phyloP scores from a whole-genome alignment of 2,797 vertebrate genomes.

The Varecia variegata region DNA sequence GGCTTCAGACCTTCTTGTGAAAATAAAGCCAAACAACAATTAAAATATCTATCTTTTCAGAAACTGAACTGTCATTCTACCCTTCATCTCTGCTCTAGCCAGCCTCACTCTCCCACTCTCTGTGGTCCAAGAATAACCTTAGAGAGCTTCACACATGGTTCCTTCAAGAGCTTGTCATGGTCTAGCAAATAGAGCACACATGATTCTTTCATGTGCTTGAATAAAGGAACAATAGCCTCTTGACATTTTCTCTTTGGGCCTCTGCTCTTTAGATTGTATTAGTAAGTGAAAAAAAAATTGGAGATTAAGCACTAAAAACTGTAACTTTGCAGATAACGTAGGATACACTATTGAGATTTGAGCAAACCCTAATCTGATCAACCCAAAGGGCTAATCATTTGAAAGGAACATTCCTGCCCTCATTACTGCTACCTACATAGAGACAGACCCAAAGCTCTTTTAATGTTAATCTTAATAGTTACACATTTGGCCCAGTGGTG shows the following conservation, averaged over 20 bases:
- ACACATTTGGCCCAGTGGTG: neutral
- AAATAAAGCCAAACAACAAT: slow-evolving; percentile 36
- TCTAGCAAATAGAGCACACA: neutral
- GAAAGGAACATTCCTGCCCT: neutral
- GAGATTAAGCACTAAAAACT: neutral
- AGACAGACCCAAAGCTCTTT: slow-evolving; percentile 10
- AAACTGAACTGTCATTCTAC: neutral
- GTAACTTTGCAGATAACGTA: neutral
- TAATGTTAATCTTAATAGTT: neutral
- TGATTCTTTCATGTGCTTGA: neutral
- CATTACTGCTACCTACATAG: neutral
- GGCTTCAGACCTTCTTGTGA: neutral
- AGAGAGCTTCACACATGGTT: neutral
- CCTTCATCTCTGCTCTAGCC: neutral
- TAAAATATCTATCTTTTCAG: neutral
- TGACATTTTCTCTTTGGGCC: slow-evolving; percentile 46
- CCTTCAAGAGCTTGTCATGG: neutral
- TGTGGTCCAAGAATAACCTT: neutral
- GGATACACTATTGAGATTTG: neutral
- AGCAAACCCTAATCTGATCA: neutral
- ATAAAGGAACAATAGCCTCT: neutral
- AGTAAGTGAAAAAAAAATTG: neutral
- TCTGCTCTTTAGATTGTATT: slow-evolving; percentile 38
- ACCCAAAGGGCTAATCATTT: neutral
- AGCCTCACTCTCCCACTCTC: neutral